phyloP scores from a whole-genome alignment of 2,888 invertebrate species.

The Xestia ashworthii region DNA sequence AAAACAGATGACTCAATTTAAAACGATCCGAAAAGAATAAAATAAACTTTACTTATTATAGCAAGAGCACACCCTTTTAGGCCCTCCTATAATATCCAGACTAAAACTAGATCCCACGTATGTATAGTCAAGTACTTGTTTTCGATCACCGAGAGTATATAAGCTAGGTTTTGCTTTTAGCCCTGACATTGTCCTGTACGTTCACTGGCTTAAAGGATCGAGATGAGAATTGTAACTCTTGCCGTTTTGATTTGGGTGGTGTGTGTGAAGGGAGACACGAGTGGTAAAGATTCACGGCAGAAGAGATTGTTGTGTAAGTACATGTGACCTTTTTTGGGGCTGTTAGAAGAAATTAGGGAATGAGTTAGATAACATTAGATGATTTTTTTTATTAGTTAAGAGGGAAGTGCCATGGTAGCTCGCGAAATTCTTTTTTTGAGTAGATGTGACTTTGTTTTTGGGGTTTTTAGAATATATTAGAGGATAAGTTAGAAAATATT shows the following conservation, averaged over 20 bases:
- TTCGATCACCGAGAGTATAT: constrained; percentile 83
- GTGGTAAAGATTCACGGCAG: constrained; percentile 49
- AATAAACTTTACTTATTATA: constrained; percentile 67
- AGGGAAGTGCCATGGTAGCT: too few species aligned
- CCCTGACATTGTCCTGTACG: constrained; percentile 88
- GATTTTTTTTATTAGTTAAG: not conserved
- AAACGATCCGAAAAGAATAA: constrained; percentile 44
- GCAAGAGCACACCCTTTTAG: constrained; percentile 85
- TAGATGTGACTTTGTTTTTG: constrained; percentile 21
- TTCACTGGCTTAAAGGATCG: constrained; percentile 71
- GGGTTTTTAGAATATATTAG: not conserved
- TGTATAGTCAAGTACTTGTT: constrained; percentile 76
- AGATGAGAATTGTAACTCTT: constrained; percentile 77
- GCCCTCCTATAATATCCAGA: constrained; percentile 82
- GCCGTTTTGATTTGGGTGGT: constrained; percentile 65
- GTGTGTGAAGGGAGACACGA: constrained; percentile 56
- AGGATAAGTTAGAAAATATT: not conserved
- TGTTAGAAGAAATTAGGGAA: not conserved
- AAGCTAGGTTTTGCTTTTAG: constrained; percentile 84
- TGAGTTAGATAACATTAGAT: not conserved
- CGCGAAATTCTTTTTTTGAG: constrained; percentile 31
- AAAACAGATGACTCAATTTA: constrained; percentile 56
- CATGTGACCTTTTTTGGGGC: not conserved
- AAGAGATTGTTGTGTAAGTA: constrained; percentile 64
- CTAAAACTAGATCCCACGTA: constrained; percentile 88